Evolutionary conservation across 2,113 vertebrate species (phyloP), one percentile per base, ranked within the genome.

Genomic region (Ammospiza caudacuta): DNA sequence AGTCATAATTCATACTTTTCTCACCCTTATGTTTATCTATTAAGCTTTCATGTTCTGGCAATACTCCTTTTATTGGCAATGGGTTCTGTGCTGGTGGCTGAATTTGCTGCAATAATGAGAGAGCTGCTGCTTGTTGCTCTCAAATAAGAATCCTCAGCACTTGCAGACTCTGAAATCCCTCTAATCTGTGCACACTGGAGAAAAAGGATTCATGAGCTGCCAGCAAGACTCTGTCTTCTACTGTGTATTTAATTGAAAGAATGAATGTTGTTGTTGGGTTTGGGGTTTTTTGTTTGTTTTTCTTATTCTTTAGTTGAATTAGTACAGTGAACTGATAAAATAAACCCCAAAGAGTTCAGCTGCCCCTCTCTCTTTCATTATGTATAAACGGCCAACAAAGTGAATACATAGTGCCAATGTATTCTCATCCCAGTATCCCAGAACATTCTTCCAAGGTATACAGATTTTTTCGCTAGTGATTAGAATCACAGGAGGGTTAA

Each of bases 181-280:
- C 37, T 80, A 39, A 49, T 61, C 64, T 51, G 31, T 15, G 46
- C 58, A 46, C 76, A 66, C 67, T 19, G 37, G n/a, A 79, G 63
- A 62, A 84, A 92, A 89, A 76, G 29, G 25, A 70, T 62, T 35
- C 46, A 43, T 46, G 47, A 95, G 46, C 74, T 92, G 46, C 15
- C 66, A 91, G 51, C 35, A 85, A 43, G 46, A 90, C 67, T 67
- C 29, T 69, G 47, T 59, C 16, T 89, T 76, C 24, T 67, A 62
- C 70, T 47, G 4, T 23, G 35, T 24, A 66, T 87, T 69, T 84
- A 84, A 84, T 6, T 72, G 41, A 95, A 52, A 89, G 43, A 92
- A 92, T 83, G 22, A 79, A 78, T 49, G 24, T 66, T 67, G 54
- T 29, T 70, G 41, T 31, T 61, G 11, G 22, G 5, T 43, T 51